phyloP scores from a whole-genome alignment of 1,140 invertebrate species.

The Drosophila trapezifrons region DNA sequence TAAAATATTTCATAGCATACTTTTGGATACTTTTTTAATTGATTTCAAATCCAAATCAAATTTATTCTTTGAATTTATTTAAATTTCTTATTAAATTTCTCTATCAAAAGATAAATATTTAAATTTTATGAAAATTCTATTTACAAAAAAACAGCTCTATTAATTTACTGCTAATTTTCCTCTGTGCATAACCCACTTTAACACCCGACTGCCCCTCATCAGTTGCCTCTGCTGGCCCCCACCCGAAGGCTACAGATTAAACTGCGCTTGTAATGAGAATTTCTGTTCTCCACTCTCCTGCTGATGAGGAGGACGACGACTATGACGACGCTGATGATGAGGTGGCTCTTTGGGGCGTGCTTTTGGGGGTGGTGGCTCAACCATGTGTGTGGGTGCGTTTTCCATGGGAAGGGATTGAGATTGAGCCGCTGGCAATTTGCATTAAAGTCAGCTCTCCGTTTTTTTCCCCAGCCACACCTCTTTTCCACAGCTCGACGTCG shows the following conservation, averaged over 20 bases:
- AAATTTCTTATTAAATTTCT: too few species aligned
- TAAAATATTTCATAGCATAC: not conserved
- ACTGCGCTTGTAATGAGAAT: slow-evolving; percentile 80
- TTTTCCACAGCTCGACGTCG: not conserved
- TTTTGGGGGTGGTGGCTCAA: slow-evolving; percentile 10
- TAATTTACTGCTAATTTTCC: not conserved
- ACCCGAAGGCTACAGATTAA: slow-evolving; percentile 65
- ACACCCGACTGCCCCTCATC: slow-evolving; percentile 8
- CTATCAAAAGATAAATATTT: too few species aligned
- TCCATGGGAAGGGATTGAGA: slow-evolving; percentile 11
- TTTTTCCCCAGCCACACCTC: slow-evolving; percentile 46
- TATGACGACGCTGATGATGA: slow-evolving; percentile 27
- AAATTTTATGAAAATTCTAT: too few species aligned
- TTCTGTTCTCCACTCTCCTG: slow-evolving; percentile 44
- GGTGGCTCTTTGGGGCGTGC: slow-evolving; percentile 18
- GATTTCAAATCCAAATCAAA: too few species aligned
- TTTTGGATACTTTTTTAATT: not conserved
- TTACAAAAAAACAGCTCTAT: too few species aligned
- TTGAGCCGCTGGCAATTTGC: slow-evolving; percentile 72
- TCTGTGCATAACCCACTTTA: slow-evolving; percentile 6
- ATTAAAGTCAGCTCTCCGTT: slow-evolving; percentile 63
- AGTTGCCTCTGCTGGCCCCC: not conserved
- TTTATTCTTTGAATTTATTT: too few species aligned
- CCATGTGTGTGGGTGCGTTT: slow-evolving; percentile 10
- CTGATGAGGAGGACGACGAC: slow-evolving; percentile 19